phyloP scores from a whole-genome alignment of 2,888 invertebrate genomes.

The Diabrotica balteata region DNA sequence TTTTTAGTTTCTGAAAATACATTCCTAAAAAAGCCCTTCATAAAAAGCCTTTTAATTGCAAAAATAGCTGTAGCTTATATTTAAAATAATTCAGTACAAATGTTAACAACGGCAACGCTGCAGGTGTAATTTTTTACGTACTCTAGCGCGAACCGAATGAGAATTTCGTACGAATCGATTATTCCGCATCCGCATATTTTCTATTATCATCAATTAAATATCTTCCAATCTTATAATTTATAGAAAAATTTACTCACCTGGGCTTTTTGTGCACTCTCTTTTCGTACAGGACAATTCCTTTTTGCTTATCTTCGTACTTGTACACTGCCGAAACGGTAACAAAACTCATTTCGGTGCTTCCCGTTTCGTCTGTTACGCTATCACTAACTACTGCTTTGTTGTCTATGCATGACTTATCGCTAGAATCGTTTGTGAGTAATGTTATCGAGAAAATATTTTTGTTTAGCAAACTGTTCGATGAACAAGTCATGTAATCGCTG shows the following conservation, averaged over 20 bases:
- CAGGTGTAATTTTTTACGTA: too few species aligned
- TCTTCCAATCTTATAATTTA: too few species aligned
- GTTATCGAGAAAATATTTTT: conserved; percentile 45
- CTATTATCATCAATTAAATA: too few species aligned
- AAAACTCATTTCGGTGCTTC: conserved; percentile 54
- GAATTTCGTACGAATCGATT: too few species aligned
- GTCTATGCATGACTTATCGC: conserved; percentile 26
- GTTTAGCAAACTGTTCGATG: conserved; percentile 44
- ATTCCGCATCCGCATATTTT: too few species aligned
- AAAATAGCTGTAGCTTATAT: too few species aligned
- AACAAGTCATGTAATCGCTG: conserved; percentile 56
- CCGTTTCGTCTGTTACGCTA: conserved; percentile 18
- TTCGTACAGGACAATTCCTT: conserved; percentile 75
- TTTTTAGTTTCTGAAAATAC: too few species aligned
- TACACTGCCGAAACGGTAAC: conserved; percentile 75
- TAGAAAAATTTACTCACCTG: conserved; percentile 57
- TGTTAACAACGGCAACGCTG: too few species aligned
- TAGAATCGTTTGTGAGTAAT: conserved; percentile 43
- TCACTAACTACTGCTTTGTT: conserved; percentile 4
- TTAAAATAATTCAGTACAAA: too few species aligned
- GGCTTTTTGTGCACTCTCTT: conserved; percentile 65
- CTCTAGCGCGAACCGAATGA: too few species aligned
- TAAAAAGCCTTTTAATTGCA: too few species aligned
- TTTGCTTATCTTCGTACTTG: conserved; percentile 75
- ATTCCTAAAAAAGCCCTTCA: too few species aligned